Evolutionary conservation across 1,140 invertebrate genomes (phyloP).

Genomic region (Leptestheria dahalacensis): DNA sequence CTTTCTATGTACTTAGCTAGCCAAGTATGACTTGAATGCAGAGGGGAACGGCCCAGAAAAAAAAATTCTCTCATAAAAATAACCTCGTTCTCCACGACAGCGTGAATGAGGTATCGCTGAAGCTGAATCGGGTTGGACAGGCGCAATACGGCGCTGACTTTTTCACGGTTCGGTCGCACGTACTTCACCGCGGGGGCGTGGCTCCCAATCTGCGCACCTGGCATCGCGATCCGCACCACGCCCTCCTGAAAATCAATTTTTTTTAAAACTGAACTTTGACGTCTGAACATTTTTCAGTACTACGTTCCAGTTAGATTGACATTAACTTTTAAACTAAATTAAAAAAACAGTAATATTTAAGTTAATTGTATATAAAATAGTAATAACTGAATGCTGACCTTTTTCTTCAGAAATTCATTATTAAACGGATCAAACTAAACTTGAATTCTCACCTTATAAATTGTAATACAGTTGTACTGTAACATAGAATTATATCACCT

Average conservation of each 20-base stretch:
- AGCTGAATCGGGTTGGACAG: slow-evolving; percentile 65
- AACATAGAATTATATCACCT: too few species aligned
- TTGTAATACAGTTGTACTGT: too few species aligned
- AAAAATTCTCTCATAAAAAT: slow-evolving; percentile 14
- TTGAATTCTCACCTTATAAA: too few species aligned
- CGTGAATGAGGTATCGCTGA: slow-evolving; percentile 62
- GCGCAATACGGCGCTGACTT: slow-evolving; percentile 62
- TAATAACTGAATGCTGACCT: too few species aligned
- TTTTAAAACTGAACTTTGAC: too few species aligned
- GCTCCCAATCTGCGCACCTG: not conserved
- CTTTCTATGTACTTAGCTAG: too few species aligned
- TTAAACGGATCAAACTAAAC: too few species aligned
- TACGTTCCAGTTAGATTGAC: not conserved
- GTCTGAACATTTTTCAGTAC: too few species aligned
- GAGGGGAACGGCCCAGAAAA: too few species aligned
- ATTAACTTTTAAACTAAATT: not conserved
- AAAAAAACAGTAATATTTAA: not conserved
- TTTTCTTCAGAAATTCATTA: too few species aligned
- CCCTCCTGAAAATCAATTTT: too few species aligned
- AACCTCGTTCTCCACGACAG: slow-evolving; percentile 72
- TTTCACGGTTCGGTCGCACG: slow-evolving; percentile 32
- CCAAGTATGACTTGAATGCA: too few species aligned
- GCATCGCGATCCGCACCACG: slow-evolving; percentile 17
- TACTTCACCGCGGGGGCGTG: not conserved
- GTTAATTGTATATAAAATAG: not conserved